Evolutionary conservation across 2,113 vertebrate species (phyloP), one percentile per base, ranked within the genome.

Genomic region (Numida meleagris): DNA sequence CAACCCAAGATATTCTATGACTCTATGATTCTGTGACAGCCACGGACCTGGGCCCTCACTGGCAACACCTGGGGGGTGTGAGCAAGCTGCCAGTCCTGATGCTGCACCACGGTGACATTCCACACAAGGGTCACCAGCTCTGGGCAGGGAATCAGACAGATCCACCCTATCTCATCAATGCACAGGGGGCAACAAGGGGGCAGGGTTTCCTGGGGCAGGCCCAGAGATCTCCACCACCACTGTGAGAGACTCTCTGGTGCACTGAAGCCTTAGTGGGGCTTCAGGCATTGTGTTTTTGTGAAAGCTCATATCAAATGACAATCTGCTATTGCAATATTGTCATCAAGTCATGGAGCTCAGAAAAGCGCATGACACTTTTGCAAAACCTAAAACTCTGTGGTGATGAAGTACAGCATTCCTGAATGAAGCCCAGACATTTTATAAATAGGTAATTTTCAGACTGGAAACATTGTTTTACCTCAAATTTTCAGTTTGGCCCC

Each of bases 341-440:
- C 34, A 63, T 25, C 36, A n/a, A 66, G 34, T 6, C 42, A 21
- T 2, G 5, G 21, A 80, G 46, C 59, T 51, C 23, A 63, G 55
- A 58, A 73, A 77, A 63, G 10, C 0, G 0, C 1, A 3, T 20
- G 19, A 45, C 2, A 2, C 5, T 59, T 71, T 14, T 0, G 53
- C 25, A 55, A 67, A 88, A 70, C n/a, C 77, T 75, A 51, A 82
- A 68, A 57, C n/a, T 61, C 17, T 2, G 1, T 12, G 65, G 45
- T 9, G 61, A 21, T 34, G 38, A 83, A 81, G 14, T 1, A 0
- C 48, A 66, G 2, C 10, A 10, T 43, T 92, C 58, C 36, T 3
- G 4, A 76, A 58, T 14, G 16, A 78, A 79, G n/a, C 17, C 17
- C 20, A 57, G 4, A 25, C 79, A 27, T 61, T 88, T 80, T 36